Evolutionary conservation across 2,797 vertebrate genomes (phyloP), one percentile per base, ranked within the genome.

Genomic region (Amazona finschi): DNA sequence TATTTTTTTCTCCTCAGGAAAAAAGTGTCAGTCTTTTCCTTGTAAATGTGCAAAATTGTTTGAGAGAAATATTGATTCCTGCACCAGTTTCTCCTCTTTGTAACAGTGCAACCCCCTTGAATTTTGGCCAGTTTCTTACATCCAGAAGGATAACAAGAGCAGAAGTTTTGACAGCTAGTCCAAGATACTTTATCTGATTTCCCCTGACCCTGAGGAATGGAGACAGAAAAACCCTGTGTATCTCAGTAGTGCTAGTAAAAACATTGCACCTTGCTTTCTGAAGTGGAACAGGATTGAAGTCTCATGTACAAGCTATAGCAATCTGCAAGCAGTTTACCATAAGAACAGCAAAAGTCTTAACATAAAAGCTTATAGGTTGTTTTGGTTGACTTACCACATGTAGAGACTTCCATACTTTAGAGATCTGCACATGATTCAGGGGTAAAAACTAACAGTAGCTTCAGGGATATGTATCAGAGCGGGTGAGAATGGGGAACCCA

Each of bases 1-100:
- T 64, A 41, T 14, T 25, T 81, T 92, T 92, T 92, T 87, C 71
- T 92, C 28, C 64, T 85, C 22, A 52, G 64, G 30, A 89, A 49
- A 64, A 88, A 27, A 81, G 10, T 31, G 52, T 70, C n/a, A 60
- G 22, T 78, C 39, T 12, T 60, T 66, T 85, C 20, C 52, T 90
- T 89, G 57, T 44, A 84, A 90, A 43, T 8, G 31, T 22, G 60
- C 19, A 52, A 43, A 57, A 33, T 7, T 27, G 9, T 58, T 58
- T 62, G 43, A 85, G 38, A 85, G 60, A 80, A 36, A 14, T 64
- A 85, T n/a, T 65, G 60, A 83, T 85, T 80, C 46, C 44, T 58
- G 49, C 11, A 90, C 6, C 19, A 71, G 22, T 47, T 93, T 73
- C 8, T 66, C 3, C 24, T 66, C 53, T 79, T 89, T 83, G 64